Conservation (phyloP, 2,113 vertebrate species). For the Ictidomys tridecemlineatus region DNA sequence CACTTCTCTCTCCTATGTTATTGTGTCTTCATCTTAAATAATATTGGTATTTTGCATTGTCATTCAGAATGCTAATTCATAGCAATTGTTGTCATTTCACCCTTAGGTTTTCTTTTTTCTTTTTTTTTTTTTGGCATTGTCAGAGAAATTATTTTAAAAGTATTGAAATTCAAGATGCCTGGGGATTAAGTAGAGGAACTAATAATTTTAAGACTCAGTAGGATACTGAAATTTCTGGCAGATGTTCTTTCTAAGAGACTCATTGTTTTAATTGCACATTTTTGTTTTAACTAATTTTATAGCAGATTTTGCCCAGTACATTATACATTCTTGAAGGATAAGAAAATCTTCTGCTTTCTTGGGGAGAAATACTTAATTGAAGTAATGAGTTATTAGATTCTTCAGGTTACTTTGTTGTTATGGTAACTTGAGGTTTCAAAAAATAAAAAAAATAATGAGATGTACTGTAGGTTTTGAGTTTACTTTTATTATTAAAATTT, state of each 20-base stretch:
- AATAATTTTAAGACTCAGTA: slow-evolving; percentile 70
- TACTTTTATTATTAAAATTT: slow-evolving; percentile 66
- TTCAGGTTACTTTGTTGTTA: slow-evolving; percentile 80
- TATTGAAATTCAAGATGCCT: slow-evolving; percentile 60
- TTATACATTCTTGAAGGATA: slow-evolving; percentile 76
- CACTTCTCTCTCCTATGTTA: not conserved
- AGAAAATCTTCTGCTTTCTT: slow-evolving; percentile 62
- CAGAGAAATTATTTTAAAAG: slow-evolving; percentile 66
- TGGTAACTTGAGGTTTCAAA: slow-evolving; percentile 81
- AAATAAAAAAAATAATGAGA: slow-evolving; percentile 76
- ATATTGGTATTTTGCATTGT: slow-evolving; percentile 24
- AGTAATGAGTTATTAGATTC: slow-evolving; percentile 76
- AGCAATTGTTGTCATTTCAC: slow-evolving; percentile 62
- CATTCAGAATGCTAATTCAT: slow-evolving; percentile 55
- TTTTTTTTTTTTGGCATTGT: not conserved
- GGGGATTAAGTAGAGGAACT: slow-evolving; percentile 17
- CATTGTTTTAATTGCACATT: slow-evolving; percentile 62
- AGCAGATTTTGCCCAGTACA: slow-evolving; percentile 69
- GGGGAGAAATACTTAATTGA: slow-evolving; percentile 66
- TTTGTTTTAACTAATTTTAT: slow-evolving; percentile 81
- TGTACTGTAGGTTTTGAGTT: slow-evolving; percentile 54
- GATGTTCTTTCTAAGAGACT: slow-evolving; percentile 74
- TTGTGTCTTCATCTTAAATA: slow-evolving; percentile 56
- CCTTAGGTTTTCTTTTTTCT: not conserved
- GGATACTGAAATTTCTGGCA: slow-evolving; percentile 65